Evolutionary conservation across 2,888 invertebrate species (phyloP).

Genomic region (Exocentrus adspersus): DNA sequence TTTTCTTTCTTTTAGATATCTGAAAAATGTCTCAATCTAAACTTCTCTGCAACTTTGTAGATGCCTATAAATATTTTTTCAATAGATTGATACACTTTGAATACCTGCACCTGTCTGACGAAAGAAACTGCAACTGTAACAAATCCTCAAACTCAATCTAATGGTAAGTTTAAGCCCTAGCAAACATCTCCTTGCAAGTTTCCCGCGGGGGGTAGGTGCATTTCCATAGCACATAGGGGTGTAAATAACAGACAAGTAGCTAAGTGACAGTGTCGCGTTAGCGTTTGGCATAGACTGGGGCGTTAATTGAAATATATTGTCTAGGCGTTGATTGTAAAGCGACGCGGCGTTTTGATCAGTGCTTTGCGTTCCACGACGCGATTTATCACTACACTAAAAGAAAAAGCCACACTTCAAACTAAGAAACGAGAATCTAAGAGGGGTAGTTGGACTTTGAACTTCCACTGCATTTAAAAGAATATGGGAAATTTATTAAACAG

Average conservation of each 20-base stretch:
- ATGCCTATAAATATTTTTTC: no score
- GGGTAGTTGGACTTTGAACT: no score
- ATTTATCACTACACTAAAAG: slow-evolving; percentile 21
- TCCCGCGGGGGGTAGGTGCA: slow-evolving; percentile 9
- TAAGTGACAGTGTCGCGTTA: slow-evolving; percentile 58
- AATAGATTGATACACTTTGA: background rate
- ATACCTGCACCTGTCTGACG: background rate
- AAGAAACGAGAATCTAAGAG: no score
- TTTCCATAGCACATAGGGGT: slow-evolving; percentile 43
- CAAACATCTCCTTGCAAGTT: background rate
- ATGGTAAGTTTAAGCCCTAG: background rate
- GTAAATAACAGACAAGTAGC: slow-evolving; percentile 63
- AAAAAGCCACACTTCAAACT: no score
- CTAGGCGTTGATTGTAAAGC: slow-evolving; percentile 49
- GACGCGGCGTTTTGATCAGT: slow-evolving; percentile 29
- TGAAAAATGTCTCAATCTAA: no score
- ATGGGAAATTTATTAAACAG: no score
- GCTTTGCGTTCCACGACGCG: slow-evolving; percentile 30
- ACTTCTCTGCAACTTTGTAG: no score
- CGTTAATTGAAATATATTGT: slow-evolving; percentile 64
- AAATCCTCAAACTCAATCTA: background rate
- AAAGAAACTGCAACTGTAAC: background rate
- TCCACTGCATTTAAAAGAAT: no score
- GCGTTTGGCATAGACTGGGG: slow-evolving; percentile 54
- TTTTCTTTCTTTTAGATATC: no score